These are phyloP conservation scores for Muricea muricata DNA, from an alignment of 92 coral and sea anemone species.

Conservation along the genomic window DNA sequence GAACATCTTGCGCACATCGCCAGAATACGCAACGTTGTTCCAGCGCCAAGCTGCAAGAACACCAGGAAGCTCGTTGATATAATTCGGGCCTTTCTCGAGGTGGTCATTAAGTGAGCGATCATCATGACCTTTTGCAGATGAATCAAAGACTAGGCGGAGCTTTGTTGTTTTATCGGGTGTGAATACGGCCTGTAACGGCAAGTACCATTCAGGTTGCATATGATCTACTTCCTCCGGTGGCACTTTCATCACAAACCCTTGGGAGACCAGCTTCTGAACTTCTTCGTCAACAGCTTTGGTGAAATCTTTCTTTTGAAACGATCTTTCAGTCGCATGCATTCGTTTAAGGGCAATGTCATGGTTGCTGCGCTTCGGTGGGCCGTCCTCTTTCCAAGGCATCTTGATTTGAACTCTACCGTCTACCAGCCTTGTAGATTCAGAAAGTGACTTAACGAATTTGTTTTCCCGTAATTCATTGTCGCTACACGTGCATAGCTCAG, in stretches of 20 bases:
- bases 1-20: conserved; percentile 67
- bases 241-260: conserved; percentile 49
- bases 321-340: conserved; percentile 61
- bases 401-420: conserved; percentile 26
- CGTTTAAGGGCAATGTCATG: conserved; percentile 61
- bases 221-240: conserved; percentile 50
- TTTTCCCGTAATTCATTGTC: conserved; percentile 43
- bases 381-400: conserved; percentile 1
- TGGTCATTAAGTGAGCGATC: conserved; percentile 55
- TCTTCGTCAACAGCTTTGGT: conserved; percentile 4
- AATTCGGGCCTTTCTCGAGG: not conserved
- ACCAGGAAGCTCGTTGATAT: conserved; percentile 44
- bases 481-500: conserved; percentile 50
- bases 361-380: conserved; percentile 63
- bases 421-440: conserved; percentile 50
- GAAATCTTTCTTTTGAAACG: conserved; percentile 66
- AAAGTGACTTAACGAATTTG: conserved; percentile 56
- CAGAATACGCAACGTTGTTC: conserved; percentile 5
- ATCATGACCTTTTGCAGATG: conserved; percentile 51
- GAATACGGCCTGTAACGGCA: conserved; percentile 63
- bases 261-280: not conserved
- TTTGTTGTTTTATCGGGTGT: conserved; percentile 62
- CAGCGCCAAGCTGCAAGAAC: conserved; percentile 27
- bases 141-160: conserved; percentile 66
- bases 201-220: conserved; percentile 48